Base-by-base conservation (phyloP, 2,113 vertebrate genomes). In the Thunnus thynnus region DNA sequence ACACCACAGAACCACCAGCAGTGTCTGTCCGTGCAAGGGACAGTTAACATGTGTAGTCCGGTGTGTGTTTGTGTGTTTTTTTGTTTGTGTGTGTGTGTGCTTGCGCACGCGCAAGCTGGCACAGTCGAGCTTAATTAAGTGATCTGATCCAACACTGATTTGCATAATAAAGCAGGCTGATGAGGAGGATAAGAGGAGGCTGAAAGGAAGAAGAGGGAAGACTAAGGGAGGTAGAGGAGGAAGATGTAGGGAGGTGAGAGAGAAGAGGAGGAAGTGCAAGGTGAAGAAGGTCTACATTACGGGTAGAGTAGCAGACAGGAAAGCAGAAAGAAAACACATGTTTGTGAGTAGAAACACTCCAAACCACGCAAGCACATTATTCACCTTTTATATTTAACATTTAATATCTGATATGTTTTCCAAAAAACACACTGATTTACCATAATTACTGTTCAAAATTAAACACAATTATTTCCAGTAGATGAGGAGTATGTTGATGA, bases 151-250 rank as follows among this genome's bases (percentile, higher is more conserved):
- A 76, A 76, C 76, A 54, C 71, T 71, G 62, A 94, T 94, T 93
- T 91, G 76, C 91, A 94, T 93, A 91, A 92, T 94, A 94, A 96
- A 95, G 92, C 86, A 76, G 74, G 64, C 89, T 88, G 88, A 81
- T 47, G 78, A 84, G 76, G 56, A 88, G 72, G 83, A 83, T 90
- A 82, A 85, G 74, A 82, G 71, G 63, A 86, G 74, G 66, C 74
- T 30, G 61, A 84, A 70, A 76, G 68, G 36, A 87, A 77, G 63
- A 11, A 63, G 84, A 75, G 48, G 78, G 7, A 73, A 60, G 80
- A 84, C 77, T 58, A 79, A 76, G 66, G 78, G 55, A 72, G 18
- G 32, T 9, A 11, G 62, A 74, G 80, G 74, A 78, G 60, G 73
- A 64, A 75, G 58, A 67, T 10, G 61, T 12, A 62, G 44, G 52